Conservation (phyloP, 2,888 invertebrate genomes). For the Laspeyria flexula region DNA sequence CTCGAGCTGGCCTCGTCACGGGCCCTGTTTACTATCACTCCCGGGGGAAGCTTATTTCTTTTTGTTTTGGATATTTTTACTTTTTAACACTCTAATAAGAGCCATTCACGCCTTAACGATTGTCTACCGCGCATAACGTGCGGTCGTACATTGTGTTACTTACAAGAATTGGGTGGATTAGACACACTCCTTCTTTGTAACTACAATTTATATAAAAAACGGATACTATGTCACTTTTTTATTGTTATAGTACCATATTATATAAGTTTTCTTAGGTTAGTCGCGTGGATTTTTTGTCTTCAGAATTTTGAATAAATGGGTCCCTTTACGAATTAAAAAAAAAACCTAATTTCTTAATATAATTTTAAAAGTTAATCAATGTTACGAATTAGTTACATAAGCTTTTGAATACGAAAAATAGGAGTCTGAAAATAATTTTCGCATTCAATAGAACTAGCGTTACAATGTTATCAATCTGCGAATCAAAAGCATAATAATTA, state of each 20-base stretch:
- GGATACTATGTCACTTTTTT: not conserved
- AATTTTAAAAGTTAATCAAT: too few species aligned
- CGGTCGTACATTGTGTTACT: not conserved
- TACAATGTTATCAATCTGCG: too few species aligned
- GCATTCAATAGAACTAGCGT: too few species aligned
- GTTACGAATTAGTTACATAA: too few species aligned
- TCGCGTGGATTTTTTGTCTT: too few species aligned
- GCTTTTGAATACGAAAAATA: too few species aligned
- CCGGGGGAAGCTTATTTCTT: constrained; percentile 58
- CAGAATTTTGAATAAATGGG: too few species aligned
- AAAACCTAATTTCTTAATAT: too few species aligned
- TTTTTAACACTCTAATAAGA: constrained; percentile 59
- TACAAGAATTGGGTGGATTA: not conserved
- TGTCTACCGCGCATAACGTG: constrained; percentile 4
- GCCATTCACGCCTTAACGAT: constrained; percentile 32
- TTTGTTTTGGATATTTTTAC: constrained; percentile 62
- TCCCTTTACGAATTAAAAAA: too few species aligned
- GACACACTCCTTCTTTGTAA: not conserved
- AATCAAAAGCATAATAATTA: too few species aligned
- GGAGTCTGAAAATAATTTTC: too few species aligned
- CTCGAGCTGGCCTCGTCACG: constrained; percentile 56
- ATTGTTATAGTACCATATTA: not conserved
- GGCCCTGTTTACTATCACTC: constrained; percentile 71
- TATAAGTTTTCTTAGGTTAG: too few species aligned
- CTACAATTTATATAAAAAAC: not conserved